Conservation (phyloP, 1,140 invertebrate species). For the Drosophila obscura region DNA sequence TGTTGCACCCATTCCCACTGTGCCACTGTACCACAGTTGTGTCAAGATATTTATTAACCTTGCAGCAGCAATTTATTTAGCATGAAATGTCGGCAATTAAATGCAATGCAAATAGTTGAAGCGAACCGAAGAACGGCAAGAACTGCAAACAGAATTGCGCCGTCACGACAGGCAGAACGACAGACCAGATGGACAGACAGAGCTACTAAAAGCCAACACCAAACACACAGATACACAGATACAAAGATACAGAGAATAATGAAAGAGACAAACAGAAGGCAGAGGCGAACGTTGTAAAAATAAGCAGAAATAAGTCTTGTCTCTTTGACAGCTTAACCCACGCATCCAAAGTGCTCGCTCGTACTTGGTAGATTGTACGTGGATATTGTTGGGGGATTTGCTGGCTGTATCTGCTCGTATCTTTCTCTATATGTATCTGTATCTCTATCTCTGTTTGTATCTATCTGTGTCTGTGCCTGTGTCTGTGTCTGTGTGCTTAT, state of each 20-base stretch:
- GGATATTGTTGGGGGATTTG: constrained; percentile 41
- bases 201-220: constrained; percentile 34
- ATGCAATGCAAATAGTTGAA: constrained; percentile 69
- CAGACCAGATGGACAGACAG: no score
- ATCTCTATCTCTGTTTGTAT: constrained; percentile 15
- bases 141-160: constrained; percentile 52
- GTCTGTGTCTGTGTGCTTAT: constrained; percentile 52
- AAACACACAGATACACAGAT: constrained; percentile 29
- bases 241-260: constrained; percentile 42
- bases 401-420: neutral
- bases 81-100: constrained; percentile 76
- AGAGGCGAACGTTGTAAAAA: constrained; percentile 68
- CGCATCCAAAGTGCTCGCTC: constrained; percentile 45
- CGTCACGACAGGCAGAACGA: constrained; percentile 46
- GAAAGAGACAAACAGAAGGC: constrained; percentile 44
- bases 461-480: constrained; percentile 13
- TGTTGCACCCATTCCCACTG: constrained; percentile 35
- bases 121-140: constrained; percentile 33
- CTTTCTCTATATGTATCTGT: constrained; percentile 34
- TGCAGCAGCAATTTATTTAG: constrained; percentile 67
- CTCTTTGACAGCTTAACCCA: constrained; percentile 80
- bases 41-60: constrained; percentile 57
- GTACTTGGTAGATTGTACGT: constrained; percentile 41
- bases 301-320: constrained; percentile 80
- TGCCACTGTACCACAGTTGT: neutral